phyloP scores from a whole-genome alignment of 2,113 vertebrate species.

The Microcebus murinus region DNA sequence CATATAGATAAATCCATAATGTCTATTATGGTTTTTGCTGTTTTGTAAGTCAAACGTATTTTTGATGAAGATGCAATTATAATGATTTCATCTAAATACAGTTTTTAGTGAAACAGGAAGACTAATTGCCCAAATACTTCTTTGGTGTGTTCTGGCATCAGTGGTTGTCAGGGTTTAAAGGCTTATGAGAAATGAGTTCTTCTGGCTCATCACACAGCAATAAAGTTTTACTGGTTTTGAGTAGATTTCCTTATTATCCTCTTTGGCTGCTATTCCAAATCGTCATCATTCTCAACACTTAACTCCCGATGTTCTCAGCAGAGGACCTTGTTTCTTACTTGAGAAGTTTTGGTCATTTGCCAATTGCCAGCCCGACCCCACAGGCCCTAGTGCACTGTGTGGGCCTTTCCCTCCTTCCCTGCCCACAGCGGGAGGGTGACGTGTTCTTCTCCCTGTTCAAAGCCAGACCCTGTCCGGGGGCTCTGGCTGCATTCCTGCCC shows the following conservation, averaged over 20 bases:
- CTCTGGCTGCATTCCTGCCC: not conserved
- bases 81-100: not conserved
- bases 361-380: not conserved
- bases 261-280: not conserved
- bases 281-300: not conserved
- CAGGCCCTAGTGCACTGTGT: too few species aligned
- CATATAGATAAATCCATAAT: not conserved
- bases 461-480: not conserved
- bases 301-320: not conserved
- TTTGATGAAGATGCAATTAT: not conserved
- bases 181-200: not conserved
- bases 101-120: not conserved
- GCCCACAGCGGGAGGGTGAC: not conserved
- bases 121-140: not conserved
- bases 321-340: not conserved
- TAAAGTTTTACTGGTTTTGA: not conserved
- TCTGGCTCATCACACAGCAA: not conserved
- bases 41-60: not conserved
- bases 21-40: not conserved
- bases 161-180: not conserved
- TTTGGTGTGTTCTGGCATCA: not conserved
- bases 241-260: not conserved
- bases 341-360: not conserved
- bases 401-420: not conserved
- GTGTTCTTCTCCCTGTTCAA: not conserved